These are phyloP conservation scores for Cartodere bifasciata DNA, from an alignment of 2,888 invertebrate genomes.

Conservation along the genomic window DNA sequence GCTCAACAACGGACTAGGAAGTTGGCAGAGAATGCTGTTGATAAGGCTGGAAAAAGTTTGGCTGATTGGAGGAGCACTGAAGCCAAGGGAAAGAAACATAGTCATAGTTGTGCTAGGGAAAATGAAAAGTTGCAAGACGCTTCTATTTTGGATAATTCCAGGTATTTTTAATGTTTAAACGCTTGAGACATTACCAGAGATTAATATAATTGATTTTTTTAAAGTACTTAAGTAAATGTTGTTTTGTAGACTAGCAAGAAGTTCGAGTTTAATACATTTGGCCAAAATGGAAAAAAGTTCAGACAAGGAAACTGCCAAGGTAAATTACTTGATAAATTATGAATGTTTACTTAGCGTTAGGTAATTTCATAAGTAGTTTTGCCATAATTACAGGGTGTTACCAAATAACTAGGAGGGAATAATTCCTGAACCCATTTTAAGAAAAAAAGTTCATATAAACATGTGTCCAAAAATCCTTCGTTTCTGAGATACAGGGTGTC, in stretches of 20 bases:
- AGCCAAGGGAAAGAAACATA: constrained; percentile 79
- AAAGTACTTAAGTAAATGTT: no score
- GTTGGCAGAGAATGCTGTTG: constrained; percentile 65
- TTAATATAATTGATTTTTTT: no score
- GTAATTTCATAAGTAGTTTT: no score
- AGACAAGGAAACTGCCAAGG: constrained; percentile 48
- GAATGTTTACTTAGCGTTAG: no score
- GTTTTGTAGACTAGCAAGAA: constrained; percentile 31
- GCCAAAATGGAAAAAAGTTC: constrained; percentile 33
- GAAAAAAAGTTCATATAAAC: no score
- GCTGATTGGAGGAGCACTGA: constrained; percentile 79
- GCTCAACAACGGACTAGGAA: constrained; percentile 59
- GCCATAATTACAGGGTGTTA: no score
- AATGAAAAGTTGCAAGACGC: constrained; percentile 86
- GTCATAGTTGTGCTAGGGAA: constrained; percentile 76
- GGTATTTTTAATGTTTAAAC: no score
- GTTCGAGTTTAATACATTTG: constrained; percentile 33
- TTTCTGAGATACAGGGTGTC: no score
- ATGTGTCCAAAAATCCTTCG: no score
- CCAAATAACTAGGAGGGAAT: no score
- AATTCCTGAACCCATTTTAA: no score
- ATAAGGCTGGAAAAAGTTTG: constrained; percentile 69
- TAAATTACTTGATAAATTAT: constrained; percentile 20
- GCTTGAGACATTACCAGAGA: no score
- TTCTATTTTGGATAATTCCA: constrained; percentile 44